Percentiles rank a stretch among this genome's conserved stretches.
phyloP scores from a whole-genome alignment of 1,140 invertebrate species.

The Pseudomyrmex concolor region DNA sequence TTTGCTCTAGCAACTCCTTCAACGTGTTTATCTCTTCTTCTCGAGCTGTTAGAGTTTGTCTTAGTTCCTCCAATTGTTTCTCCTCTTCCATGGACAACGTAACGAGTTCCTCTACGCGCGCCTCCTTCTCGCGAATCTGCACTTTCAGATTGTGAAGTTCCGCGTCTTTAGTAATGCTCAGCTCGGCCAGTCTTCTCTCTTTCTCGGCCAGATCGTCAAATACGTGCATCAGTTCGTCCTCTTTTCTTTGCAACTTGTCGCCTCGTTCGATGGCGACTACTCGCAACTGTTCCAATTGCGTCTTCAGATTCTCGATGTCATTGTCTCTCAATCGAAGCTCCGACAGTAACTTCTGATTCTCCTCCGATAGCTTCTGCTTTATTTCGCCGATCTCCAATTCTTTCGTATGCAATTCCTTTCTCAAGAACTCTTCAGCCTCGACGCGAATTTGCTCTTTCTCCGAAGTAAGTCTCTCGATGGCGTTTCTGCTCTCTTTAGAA shows the following conservation, averaged over 20 bases:
- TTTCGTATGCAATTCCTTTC: slow-evolving; percentile 71
- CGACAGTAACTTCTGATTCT: slow-evolving; percentile 70
- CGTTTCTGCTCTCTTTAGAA: slow-evolving; percentile 69
- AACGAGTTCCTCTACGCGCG: slow-evolving; percentile 84
- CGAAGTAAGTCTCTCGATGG: slow-evolving; percentile 65
- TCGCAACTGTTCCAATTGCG: slow-evolving; percentile 66
- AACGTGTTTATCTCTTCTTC: slow-evolving; percentile 89
- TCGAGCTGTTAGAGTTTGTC: slow-evolving; percentile 87
- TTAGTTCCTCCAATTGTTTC: slow-evolving; percentile 83
- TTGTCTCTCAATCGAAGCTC: slow-evolving; percentile 62
- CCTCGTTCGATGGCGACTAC: slow-evolving; percentile 46
- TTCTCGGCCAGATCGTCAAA: slow-evolving; percentile 69
- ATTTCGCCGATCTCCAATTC: slow-evolving; percentile 73
- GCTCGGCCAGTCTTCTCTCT: slow-evolving; percentile 75
- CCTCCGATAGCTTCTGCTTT: slow-evolving; percentile 59
- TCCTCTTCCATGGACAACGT: slow-evolving; percentile 85
- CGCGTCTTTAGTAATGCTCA: slow-evolving; percentile 79
- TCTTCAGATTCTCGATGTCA: slow-evolving; percentile 75
- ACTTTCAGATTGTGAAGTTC: slow-evolving; percentile 80
- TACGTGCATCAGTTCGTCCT: slow-evolving; percentile 63
- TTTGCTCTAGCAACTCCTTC: slow-evolving; percentile 87
- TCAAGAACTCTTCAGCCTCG: slow-evolving; percentile 71
- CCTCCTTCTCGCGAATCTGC: slow-evolving; percentile 76
- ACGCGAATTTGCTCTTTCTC: slow-evolving; percentile 75
- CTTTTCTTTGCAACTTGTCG: slow-evolving; percentile 52